Conservation (phyloP, 2,888 invertebrate genomes). For the Tubiluchus corallicola region DNA sequence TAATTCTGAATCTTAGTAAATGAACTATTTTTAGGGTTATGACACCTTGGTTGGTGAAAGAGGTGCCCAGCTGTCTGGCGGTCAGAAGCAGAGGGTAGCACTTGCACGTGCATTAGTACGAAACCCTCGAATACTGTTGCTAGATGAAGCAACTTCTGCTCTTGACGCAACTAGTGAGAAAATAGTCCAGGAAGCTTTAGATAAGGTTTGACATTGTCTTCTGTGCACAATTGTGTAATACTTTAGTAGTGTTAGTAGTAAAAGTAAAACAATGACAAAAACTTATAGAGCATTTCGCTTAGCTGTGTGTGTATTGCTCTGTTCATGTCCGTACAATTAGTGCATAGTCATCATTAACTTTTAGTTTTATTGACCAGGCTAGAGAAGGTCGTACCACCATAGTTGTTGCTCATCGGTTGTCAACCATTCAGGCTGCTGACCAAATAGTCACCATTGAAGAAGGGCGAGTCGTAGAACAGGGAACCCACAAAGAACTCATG, state of each 20-base stretch:
- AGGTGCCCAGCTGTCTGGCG: constrained; percentile 28
- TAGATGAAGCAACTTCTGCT: constrained; percentile 67
- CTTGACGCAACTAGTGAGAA: constrained; percentile 60
- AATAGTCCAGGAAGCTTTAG: constrained; percentile 53
- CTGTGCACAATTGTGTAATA: too few species aligned
- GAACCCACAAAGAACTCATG: constrained; percentile 33
- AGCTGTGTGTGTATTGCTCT: too few species aligned
- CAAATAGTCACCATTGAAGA: constrained; percentile 31
- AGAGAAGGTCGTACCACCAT: constrained; percentile 31
- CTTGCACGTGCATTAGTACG: constrained; percentile 35
- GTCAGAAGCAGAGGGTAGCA: too few species aligned
- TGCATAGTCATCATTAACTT: too few species aligned
- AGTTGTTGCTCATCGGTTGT: constrained; percentile 33
- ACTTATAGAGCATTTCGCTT: too few species aligned
- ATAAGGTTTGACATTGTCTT: constrained; percentile 30
- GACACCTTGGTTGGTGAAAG: constrained; percentile 29
- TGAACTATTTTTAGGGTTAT: constrained; percentile 26
- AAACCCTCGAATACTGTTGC: constrained; percentile 44
- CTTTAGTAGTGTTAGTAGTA: too few species aligned
- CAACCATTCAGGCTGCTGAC: constrained; percentile 35
- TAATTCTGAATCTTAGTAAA: too few species aligned
- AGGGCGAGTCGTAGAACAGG: constrained; percentile 30
- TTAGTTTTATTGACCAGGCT: too few species aligned
- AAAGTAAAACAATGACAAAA: too few species aligned
- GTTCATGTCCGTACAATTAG: too few species aligned